phyloP scores from a whole-genome alignment of 2,888 invertebrate genomes.

The Caenorhabditis angaria region DNA sequence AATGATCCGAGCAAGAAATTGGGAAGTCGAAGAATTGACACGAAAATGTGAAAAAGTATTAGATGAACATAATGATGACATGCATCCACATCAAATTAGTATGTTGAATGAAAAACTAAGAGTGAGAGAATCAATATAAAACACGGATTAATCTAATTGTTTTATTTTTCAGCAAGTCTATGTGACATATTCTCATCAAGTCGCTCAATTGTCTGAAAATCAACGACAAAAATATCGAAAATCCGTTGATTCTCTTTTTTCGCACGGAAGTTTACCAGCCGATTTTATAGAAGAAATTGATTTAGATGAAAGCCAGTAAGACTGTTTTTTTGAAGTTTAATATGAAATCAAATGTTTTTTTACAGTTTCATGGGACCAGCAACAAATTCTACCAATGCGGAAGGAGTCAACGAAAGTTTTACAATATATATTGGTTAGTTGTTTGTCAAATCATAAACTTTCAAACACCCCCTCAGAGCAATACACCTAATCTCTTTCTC shows the following conservation, averaged over 20 bases:
- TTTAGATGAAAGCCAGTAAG: conserved; percentile 18
- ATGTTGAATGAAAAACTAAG: conserved; percentile 63
- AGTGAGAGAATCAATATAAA: conserved; percentile 28
- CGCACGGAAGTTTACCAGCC: conserved; percentile 40
- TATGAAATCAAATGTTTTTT: neutral
- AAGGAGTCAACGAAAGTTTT: conserved; percentile 63
- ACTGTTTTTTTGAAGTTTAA: neutral
- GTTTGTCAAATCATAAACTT: neutral
- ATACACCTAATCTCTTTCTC: neutral
- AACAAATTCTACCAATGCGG: neutral
- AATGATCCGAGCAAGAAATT: conserved; percentile 60
- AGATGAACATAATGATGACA: conserved; percentile 38
- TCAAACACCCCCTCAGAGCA: conserved; percentile 11
- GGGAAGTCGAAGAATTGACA: conserved; percentile 60
- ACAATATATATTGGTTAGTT: conserved; percentile 65
- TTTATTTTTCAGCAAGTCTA: conserved; percentile 51
- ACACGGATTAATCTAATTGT: neutral
- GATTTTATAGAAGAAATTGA: conserved; percentile 43
- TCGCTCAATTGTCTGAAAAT: conserved; percentile 57
- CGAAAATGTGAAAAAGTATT: conserved; percentile 57
- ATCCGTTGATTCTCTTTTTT: conserved; percentile 49
- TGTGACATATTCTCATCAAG: conserved; percentile 59
- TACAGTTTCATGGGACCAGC: neutral
- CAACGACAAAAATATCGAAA: conserved; percentile 52
- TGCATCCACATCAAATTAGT: conserved; percentile 61